phyloP scores from a whole-genome alignment of 35 echinoderm and acorn worm species.

The Diadema setosum region DNA sequence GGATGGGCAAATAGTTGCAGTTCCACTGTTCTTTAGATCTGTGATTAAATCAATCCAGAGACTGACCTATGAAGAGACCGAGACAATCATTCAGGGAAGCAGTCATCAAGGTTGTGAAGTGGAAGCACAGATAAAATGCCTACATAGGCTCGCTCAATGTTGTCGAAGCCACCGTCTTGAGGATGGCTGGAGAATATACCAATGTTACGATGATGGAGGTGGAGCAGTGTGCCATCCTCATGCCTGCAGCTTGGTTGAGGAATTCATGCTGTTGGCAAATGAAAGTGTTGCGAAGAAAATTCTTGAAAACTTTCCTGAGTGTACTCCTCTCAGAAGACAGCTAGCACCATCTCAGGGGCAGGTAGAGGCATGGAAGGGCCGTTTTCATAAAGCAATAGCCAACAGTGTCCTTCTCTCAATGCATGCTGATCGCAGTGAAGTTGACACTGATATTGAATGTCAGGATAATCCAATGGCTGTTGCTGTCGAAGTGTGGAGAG shows the following conservation, averaged over 20 bases:
- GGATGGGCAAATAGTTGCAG: constrained; percentile 13
- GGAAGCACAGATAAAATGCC: neutral
- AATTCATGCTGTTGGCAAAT: constrained; percentile 73
- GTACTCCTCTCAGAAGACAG: constrained; percentile 69
- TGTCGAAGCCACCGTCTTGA: constrained; percentile 1
- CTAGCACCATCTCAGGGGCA: constrained; percentile 37
- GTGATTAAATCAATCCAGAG: constrained; percentile 55
- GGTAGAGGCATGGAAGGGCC: constrained; percentile 42
- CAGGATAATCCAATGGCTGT: neutral
- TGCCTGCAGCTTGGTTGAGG: constrained; percentile 60
- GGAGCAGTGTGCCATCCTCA: constrained; percentile 22
- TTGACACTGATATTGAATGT: neutral
- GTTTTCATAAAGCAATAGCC: neutral
- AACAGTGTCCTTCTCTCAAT: constrained; percentile 22
- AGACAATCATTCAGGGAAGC: constrained; percentile 27
- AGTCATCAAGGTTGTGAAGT: neutral
- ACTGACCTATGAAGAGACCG: constrained; percentile 65
- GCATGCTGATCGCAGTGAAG: neutral
- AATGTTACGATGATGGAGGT: constrained; percentile 31
- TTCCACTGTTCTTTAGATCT: constrained; percentile 28
- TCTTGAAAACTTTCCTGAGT: constrained; percentile 22
- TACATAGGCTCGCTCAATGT: constrained; percentile 43
- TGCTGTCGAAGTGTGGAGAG: neutral
- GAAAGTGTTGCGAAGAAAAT: constrained; percentile 60
- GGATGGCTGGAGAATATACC: constrained; percentile 26